Evolutionary conservation across 2,888 invertebrate species (phyloP), one percentile per base, ranked within the genome.

Genomic region (Lamellibrachia satsuma): DNA sequence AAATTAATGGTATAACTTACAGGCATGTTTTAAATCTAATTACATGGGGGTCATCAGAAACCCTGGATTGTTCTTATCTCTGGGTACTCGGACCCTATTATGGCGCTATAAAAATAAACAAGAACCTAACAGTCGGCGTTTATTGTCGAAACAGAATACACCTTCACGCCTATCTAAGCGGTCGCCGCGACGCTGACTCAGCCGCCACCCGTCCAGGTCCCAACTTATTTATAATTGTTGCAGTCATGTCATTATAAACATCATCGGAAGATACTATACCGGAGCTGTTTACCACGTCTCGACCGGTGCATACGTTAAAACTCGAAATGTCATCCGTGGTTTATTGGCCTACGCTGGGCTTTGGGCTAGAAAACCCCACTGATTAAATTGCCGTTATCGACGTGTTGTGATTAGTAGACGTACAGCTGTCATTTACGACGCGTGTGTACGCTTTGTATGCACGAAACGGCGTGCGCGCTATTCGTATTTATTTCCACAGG

Each of bases 351-450:
- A 75, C 75, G 22, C 75, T 75, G 75, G 75, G 75, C 75, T 75
- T 75, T 75, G 75, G 75, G 75, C 75, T 15, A 75, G 75, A 75
- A 75, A 39, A 75, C 75, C 75, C 75, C 75, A 75, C 75, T 75
- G 22, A 75, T 75, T 57, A 57, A 57, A 57, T 3, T 57, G 6
- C 4, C 57, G 22, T 75, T n/a, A 75, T 75, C 75, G 22, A 15
- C 75, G 22, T 22, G 22, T 75, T 15, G 75, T 75, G 75, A 75
- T 75, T 75, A 75, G 11, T 75, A 22, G 11, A 75, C 75, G 75
- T 75, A 39, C 39, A 39, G 39, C 39, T 39, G 22, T 75, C 11
- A 75, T 22, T 75, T 75, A n/a, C 15, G 75, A 75, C 22, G n/a
- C 75, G 75, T 75, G 75, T 75, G 22, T 75, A 75, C 75, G n/a